Base-by-base conservation (phyloP, 2,113 vertebrate species). In the Ammospiza nelsoni region DNA sequence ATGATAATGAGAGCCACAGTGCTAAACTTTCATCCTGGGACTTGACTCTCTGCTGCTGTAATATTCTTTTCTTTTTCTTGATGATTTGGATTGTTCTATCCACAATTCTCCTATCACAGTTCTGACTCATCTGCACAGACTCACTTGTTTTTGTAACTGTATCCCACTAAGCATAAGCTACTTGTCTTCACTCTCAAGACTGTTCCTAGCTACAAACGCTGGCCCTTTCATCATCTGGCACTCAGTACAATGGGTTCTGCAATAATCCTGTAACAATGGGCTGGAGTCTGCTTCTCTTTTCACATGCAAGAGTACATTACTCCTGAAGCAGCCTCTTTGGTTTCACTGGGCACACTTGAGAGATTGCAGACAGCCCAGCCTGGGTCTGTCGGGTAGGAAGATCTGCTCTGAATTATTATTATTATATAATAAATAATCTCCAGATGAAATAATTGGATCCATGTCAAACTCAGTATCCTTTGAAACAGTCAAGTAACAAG, bases 401-500 rank as follows among this genome's bases (percentile, higher is more conserved):
- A 65, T 71, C 90, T 92, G 75, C 31, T 90, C 72, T 71, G 44
- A 74, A 74, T 90, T 89, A 75, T 81, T 77, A 58, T 44, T 74
- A 48, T 67, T 59, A 35, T 63, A 27, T n/a, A 80, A 92, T 81
- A 90, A 88, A 86, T 74, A 91, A 87, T 65, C 63, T 93, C 75
- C 93, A 86, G 76, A 81, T 93, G 19, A 86, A 93, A 39, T 76
- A 2, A 71, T 33, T 94, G 84, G 78, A 80, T 76, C 0, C 0
- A 37, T 83, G 92, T 91, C 74, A 93, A 92, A 94, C 71, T 57
- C 61, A 65, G 39, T 52, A 27, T 80, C 43, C 43, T 96, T 89
- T 77, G 84, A 83, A 90, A 93, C 1, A 75, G 46, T 15, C 22
- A 67, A 87, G 67, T 61, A 78, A 57, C 76, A 66, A 54, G 52